Conservation (phyloP, 2,113 vertebrate genomes). For the Progne subis region DNA sequence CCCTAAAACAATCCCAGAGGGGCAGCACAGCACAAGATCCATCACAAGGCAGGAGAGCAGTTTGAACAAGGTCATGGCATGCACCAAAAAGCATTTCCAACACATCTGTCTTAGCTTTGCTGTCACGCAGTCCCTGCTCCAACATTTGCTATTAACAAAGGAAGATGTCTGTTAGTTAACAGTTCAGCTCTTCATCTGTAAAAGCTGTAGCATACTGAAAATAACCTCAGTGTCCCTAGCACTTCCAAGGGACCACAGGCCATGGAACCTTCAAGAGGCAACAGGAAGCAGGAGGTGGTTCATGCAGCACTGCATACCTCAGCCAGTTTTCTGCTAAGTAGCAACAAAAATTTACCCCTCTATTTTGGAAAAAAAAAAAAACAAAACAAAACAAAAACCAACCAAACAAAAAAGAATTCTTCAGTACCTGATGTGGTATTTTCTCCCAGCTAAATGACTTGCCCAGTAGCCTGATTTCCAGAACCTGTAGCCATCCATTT, state of each 20-base stretch:
- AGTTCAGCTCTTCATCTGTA: not conserved
- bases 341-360: not conserved
- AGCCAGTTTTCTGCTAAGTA: not conserved
- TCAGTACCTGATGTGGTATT: slow-evolving; percentile 95
- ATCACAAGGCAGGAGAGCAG: not conserved
- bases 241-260: not conserved
- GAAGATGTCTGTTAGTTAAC: not conserved
- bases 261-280: not conserved
- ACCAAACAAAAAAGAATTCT: not conserved
- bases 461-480: slow-evolving; percentile 99
- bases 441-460: slow-evolving; percentile 93
- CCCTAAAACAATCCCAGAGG: not conserved
- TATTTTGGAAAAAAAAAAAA: not conserved
- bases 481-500: slow-evolving; percentile 98
- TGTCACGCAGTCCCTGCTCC: not conserved
- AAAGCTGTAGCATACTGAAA: not conserved
- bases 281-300: not conserved
- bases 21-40: not conserved
- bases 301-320: not conserved
- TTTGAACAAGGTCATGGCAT: not conserved
- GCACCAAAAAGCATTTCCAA: not conserved
- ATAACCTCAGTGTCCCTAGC: not conserved
- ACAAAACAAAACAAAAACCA: not conserved
- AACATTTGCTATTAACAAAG: slow-evolving; percentile 4
- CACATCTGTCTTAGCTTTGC: not conserved